Percentiles rank a stretch among this genome's conserved stretches.
phyloP scores from a whole-genome alignment of 2,888 invertebrate genomes.

The Phlogophora meticulosa region DNA sequence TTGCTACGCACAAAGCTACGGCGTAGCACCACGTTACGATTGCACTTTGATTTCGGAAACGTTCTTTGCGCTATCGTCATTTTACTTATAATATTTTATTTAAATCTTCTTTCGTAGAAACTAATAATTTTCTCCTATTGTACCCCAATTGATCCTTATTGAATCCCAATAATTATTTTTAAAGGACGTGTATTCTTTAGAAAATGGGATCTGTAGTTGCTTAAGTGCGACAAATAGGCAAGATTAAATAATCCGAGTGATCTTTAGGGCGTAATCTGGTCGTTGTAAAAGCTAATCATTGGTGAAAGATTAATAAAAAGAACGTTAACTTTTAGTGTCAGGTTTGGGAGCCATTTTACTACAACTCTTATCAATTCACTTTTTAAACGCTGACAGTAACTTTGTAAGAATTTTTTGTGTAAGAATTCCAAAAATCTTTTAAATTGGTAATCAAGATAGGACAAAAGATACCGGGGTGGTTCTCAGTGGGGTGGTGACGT shows the following conservation, averaged over 20 bases:
- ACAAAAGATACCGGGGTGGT: conserved; percentile 10
- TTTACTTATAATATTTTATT: too few relatives aligned
- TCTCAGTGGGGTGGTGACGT: conserved; percentile 18
- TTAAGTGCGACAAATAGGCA: neutral
- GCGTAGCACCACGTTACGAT: conserved; percentile 43
- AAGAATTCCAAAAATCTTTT: conserved; percentile 18
- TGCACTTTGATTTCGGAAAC: neutral
- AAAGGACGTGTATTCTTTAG: conserved; percentile 3
- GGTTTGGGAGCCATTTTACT: neutral
- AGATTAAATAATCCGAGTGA: neutral
- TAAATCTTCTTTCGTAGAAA: too few relatives aligned
- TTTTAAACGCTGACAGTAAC: conserved; percentile 22
- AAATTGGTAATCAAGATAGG: conserved; percentile 28
- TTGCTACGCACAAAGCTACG: conserved; percentile 46
- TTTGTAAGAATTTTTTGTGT: conserved; percentile 5
- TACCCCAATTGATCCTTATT: neutral
- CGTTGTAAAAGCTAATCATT: conserved; percentile 24
- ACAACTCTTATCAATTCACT: conserved; percentile 25
- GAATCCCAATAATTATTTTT: neutral
- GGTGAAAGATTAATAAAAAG: conserved; percentile 8
- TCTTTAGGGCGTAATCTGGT: neutral
- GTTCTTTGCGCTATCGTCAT: neutral
- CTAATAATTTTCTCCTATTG: neutral
- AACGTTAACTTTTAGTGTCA: neutral
- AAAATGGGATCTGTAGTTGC: neutral